Base-by-base conservation (phyloP, 1,140 invertebrate species). In the Pentalonia nigronervosa region DNA sequence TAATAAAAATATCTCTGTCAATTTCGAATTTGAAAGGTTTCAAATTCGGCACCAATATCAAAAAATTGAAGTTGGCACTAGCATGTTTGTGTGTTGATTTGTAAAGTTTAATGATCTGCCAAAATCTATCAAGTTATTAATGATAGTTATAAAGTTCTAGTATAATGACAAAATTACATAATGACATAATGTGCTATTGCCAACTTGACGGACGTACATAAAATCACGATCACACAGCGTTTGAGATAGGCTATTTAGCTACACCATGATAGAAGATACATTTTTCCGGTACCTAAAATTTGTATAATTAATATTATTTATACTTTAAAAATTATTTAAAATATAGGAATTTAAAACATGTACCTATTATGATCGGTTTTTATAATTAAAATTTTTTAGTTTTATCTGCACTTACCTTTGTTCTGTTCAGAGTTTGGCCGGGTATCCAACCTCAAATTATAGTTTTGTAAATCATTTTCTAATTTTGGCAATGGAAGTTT, bases 401-500 rank as follows among this genome's bases (percentile, higher is more conserved):
- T 17, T 30, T 47, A 86, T 47, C 11, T 25, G 48, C 8, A 30
- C 89, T 90, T 90, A 86, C 91, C 91, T 86, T 93, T 93, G 36
- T 53, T 93, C 9, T 93, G 91, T 41, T 84, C 91, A 25, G 81
- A 41, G 23, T 93, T 81, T 56, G 91, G 48, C 8, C 81, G 86
- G n/a, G 3, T 53, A 23, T 93, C 91, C 91, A 93, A 41, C 17
- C 91, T 86, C 81, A 93, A 83, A 84, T 84, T 93, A 67, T 93
- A 93, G 25, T 93, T 93, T 84, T 93, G 91, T 30, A 93, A 41
- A 47, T 93, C 91, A 45, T 93, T 93, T 56, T 93, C 91, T 45
- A 93, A 86, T 84, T 93, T 93, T 9, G 91, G 91, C 25, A 93
- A 56, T 56, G 45, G 91, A 2, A 93, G 9, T 84, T 93, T 93